Evolutionary conservation across 1,140 invertebrate species (phyloP).

Genomic region (Drosophila virilis): DNA sequence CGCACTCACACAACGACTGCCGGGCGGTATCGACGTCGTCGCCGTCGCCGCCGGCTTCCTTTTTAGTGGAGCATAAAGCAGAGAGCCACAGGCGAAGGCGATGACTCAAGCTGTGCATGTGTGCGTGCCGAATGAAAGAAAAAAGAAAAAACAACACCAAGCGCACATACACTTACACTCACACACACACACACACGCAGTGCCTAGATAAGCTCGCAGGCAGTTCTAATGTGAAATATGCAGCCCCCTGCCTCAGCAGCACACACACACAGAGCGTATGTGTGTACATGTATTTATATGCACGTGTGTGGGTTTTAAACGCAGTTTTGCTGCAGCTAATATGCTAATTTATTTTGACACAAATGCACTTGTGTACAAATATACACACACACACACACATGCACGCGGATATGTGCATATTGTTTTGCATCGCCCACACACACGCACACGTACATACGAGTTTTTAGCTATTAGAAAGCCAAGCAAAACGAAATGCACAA

Average conservation of each 20-base stretch:
- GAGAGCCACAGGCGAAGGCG: slow-evolving; percentile 18
- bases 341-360: slow-evolving; percentile 64
- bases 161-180: slow-evolving; percentile 15
- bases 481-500: slow-evolving; percentile 34
- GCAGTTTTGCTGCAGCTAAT: slow-evolving; percentile 58
- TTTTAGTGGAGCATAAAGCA: slow-evolving; percentile 28
- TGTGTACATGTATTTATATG: slow-evolving; percentile 11
- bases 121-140: slow-evolving; percentile 43
- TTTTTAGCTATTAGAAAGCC: slow-evolving; percentile 50
- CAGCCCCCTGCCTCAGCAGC: slow-evolving; percentile 25
- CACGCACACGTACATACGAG: slow-evolving; percentile 15
- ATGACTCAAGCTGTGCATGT: slow-evolving; percentile 51
- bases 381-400: slow-evolving; percentile 17
- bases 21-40: slow-evolving; percentile 12
- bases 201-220: slow-evolving; percentile 47
- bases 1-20: slow-evolving; percentile 11
- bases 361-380: slow-evolving; percentile 44
- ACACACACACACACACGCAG: slow-evolving; percentile 16
- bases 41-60: slow-evolving; percentile 25
- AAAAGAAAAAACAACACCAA: slow-evolving; percentile 31
- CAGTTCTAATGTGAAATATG: slow-evolving; percentile 55
- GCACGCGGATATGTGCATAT: slow-evolving; percentile 17
- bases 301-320: slow-evolving; percentile 42
- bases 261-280: slow-evolving; percentile 20
- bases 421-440: slow-evolving; percentile 32